Evolutionary conservation across 2,113 vertebrate species (phyloP).

Genomic region (Scophthalmus maximus): DNA sequence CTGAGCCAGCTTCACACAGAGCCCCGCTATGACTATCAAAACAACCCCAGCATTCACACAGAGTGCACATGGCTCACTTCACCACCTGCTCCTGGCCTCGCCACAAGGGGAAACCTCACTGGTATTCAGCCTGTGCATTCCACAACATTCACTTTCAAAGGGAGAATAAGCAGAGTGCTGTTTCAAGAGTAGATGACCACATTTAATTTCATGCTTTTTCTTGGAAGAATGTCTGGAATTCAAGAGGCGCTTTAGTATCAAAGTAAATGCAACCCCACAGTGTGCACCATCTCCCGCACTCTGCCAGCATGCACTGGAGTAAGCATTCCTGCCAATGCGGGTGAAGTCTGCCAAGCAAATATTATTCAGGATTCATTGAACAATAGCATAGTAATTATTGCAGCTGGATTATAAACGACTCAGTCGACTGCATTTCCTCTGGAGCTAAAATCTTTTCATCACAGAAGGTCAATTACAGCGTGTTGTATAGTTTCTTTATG

Average conservation of each 20-base stretch:
- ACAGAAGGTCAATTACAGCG: slow-evolving; percentile 37
- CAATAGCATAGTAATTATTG: slow-evolving; percentile 39
- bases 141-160: slow-evolving; percentile 35
- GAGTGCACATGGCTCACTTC: slow-evolving; percentile 62
- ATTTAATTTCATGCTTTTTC: not conserved
- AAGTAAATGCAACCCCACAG: not conserved
- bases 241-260: not conserved
- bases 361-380: slow-evolving; percentile 42
- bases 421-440: slow-evolving; percentile 35
- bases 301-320: not conserved
- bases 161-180: slow-evolving; percentile 13
- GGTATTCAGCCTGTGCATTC: slow-evolving; percentile 45
- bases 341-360: slow-evolving; percentile 20
- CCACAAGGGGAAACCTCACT: slow-evolving; percentile 64
- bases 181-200: not conserved
- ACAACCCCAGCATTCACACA: slow-evolving; percentile 80
- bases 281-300: slow-evolving; percentile 5
- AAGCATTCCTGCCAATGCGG: slow-evolving; percentile 18
- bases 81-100: slow-evolving; percentile 73
- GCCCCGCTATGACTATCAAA: slow-evolving; percentile 66
- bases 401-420: slow-evolving; percentile 37
- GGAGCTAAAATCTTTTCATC: slow-evolving; percentile 59
- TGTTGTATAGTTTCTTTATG: slow-evolving; percentile 43
- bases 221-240: not conserved
- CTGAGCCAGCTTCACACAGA: slow-evolving; percentile 76